A percentile compares a stretch with the other conserved stretches of the same genome.
These are phyloP conservation scores for Anser brachyrhynchus DNA, from an alignment of 2,113 vertebrate genomes.

Conservation along the genomic window DNA sequence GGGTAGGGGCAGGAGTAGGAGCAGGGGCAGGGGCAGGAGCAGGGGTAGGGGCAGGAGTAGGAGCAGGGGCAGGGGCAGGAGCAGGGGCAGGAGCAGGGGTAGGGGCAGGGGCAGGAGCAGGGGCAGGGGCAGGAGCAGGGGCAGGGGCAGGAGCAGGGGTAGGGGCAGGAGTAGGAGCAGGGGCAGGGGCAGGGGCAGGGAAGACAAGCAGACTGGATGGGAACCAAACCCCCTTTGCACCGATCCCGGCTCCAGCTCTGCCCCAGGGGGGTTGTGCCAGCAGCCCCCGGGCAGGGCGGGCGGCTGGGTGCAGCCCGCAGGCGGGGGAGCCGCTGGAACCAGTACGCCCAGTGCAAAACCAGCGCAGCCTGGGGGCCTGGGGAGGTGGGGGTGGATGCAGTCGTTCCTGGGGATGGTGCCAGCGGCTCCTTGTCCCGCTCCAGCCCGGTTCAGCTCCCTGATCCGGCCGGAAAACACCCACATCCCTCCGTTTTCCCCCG, in stretches of 20 bases:
- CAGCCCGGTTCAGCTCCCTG: not conserved
- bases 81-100: no score
- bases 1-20: not conserved
- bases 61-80: not conserved
- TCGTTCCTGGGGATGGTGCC: not conserved
- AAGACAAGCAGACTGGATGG: not conserved
- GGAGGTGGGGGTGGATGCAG: not conserved
- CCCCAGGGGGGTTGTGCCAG: not conserved
- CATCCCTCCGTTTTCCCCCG: not conserved
- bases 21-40: not conserved
- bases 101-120: not conserved
- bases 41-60: not conserved
- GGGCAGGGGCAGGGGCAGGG: not conserved
- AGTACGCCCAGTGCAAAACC: not conserved
- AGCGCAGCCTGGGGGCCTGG: not conserved
- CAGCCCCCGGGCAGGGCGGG: fast-evolving
- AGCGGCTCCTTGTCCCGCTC: not conserved
- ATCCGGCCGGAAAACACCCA: not conserved
- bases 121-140: no score
- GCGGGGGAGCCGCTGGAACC: not conserved
- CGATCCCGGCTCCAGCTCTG: not conserved
- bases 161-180: not conserved
- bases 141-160: not conserved
- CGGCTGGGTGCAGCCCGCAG: not conserved
- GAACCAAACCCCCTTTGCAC: not conserved